These are phyloP conservation scores for Squalus acanthias DNA, from an alignment of 2,797 vertebrate genomes.

Conservation along the genomic window DNA sequence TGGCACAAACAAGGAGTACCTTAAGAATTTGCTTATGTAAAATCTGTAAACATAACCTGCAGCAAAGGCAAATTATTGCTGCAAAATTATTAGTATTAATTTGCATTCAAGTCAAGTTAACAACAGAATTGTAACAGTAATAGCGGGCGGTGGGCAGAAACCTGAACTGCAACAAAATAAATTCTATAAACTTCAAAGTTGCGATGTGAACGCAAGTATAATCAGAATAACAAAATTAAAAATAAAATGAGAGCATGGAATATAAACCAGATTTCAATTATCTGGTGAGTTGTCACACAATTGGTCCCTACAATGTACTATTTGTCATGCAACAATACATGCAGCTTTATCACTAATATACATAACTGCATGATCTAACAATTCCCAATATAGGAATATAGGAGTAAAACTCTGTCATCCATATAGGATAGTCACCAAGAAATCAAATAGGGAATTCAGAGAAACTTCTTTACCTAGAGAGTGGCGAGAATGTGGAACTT, in stretches of 20 bases:
- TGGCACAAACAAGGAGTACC: neutral
- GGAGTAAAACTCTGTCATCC: neutral
- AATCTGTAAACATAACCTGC: neutral
- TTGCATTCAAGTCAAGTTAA: neutral
- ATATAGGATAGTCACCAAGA: neutral
- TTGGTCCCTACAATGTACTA: neutral
- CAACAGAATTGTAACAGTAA: neutral
- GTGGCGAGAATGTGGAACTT: neutral
- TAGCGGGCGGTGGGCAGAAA: neutral
- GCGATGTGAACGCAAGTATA: neutral
- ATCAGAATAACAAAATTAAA: neutral
- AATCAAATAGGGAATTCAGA: neutral
- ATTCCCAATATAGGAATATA: too few species aligned
- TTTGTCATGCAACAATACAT: neutral
- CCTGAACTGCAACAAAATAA: neutral
- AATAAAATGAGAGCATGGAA: neutral
- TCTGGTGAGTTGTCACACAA: neutral
- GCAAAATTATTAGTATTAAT: neutral
- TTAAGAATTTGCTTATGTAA: neutral
- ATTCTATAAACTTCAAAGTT: neutral
- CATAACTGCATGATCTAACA: neutral
- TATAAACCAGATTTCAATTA: neutral
- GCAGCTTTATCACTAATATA: neutral
- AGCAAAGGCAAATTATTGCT: neutral
- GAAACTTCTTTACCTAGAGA: neutral